A percentile compares a stretch with the other conserved stretches of the same genome.
These are phyloP conservation scores for Itoplectis maculator DNA, from an alignment of 2,888 invertebrate species.

Conservation along the genomic window DNA sequence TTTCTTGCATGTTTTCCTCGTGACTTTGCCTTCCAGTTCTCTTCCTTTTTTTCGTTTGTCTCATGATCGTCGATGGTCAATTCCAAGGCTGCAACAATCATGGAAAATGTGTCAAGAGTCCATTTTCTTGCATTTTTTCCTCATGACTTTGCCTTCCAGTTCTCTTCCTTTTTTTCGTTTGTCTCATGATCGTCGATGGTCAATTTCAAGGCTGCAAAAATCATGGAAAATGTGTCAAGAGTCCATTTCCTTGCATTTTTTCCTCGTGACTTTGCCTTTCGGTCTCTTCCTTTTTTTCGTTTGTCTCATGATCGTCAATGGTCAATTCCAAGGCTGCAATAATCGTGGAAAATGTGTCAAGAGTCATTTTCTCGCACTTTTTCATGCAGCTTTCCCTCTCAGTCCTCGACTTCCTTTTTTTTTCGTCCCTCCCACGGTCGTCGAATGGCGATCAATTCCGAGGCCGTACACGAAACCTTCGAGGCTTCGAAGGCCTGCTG, in stretches of 20 bases:
- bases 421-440: background rate
- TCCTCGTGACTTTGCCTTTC: background rate
- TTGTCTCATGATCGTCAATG: background rate
- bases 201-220: constrained; percentile 35
- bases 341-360: constrained; percentile 54
- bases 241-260: constrained; percentile 32
- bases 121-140: constrained; percentile 36
- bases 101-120: constrained; percentile 55
- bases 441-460: constrained; percentile 36
- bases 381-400: background rate
- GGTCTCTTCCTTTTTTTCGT: constrained; percentile 4
- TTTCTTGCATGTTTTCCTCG: constrained; percentile 25
- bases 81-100: constrained; percentile 15
- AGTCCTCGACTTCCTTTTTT: constrained; percentile 5
- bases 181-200: constrained; percentile 11
- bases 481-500: constrained; percentile 32
- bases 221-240: constrained; percentile 53
- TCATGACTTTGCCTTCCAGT: background rate
- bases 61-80: constrained; percentile 25
- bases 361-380: constrained; percentile 36
- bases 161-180: constrained; percentile 1
- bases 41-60: background rate
- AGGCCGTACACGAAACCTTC: constrained; percentile 32
- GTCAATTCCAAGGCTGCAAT: constrained; percentile 40
- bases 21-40: background rate